phyloP scores from a whole-genome alignment of 2,797 vertebrate genomes.

The Tangara arthus region DNA sequence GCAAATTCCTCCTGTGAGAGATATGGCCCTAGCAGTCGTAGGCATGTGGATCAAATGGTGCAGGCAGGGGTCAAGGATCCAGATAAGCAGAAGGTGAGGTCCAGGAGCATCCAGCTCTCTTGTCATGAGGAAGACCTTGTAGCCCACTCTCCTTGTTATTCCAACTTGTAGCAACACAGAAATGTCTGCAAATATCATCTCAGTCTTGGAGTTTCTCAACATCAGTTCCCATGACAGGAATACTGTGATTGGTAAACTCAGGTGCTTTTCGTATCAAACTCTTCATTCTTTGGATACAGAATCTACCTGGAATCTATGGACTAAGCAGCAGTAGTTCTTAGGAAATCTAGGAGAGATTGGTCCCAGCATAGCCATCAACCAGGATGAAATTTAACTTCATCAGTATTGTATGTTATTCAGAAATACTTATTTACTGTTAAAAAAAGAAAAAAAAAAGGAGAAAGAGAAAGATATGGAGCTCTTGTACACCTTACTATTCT shows the following conservation, averaged over 20 bases:
- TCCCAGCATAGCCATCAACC: neutral
- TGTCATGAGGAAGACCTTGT: neutral
- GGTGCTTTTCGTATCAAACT: neutral
- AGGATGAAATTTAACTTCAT: neutral
- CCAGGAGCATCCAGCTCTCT: neutral
- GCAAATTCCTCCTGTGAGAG: slow-evolving; percentile 69
- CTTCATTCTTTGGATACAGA: neutral
- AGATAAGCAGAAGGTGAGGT: slow-evolving; percentile 63
- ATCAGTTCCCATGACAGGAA: neutral
- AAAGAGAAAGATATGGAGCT: accelerated
- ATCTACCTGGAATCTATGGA: neutral
- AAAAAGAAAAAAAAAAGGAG: neutral
- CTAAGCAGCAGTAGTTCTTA: neutral
- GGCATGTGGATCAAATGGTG: slow-evolving; percentile 65
- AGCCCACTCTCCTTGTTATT: slow-evolving; percentile 25
- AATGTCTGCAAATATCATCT: slow-evolving; percentile 30
- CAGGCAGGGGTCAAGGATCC: slow-evolving; percentile 67
- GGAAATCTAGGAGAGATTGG: neutral
- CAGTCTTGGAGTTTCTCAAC: neutral
- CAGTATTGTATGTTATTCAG: neutral
- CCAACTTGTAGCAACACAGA: neutral
- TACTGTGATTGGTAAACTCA: neutral
- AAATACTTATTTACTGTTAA: neutral
- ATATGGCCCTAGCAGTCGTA: slow-evolving; percentile 30
- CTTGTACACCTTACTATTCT: neutral